These are phyloP conservation scores for Taphrorychus bicolor DNA, from an alignment of 2,888 invertebrate genomes.

Conservation along the genomic window DNA sequence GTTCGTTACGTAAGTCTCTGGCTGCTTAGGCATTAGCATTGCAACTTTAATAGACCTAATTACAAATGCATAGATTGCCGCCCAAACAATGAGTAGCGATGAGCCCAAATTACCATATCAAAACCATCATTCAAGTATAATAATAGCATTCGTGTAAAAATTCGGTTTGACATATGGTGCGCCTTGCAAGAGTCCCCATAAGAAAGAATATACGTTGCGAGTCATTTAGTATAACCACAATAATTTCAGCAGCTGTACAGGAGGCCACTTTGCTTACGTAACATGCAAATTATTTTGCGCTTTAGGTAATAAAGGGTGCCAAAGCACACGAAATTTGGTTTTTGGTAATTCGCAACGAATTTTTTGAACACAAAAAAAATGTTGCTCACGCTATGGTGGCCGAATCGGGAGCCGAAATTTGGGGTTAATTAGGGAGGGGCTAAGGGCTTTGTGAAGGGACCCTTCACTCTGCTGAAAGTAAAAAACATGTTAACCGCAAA, in stretches of 20 bases:
- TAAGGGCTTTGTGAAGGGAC: background rate
- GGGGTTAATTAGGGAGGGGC: background rate
- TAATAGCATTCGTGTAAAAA: constrained; percentile 36
- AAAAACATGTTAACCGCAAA: too few relatives aligned
- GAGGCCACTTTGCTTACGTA: constrained; percentile 28
- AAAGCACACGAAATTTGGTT: constrained; percentile 26
- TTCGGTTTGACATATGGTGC: constrained; percentile 36
- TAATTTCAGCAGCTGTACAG: constrained; percentile 39
- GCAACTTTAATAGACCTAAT: background rate
- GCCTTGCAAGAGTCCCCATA: constrained; percentile 24
- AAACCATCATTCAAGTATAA: constrained; percentile 24
- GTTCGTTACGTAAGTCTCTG: background rate
- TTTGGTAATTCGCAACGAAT: constrained; percentile 17
- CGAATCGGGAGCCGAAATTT: background rate
- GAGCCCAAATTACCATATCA: constrained; percentile 21
- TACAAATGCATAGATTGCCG: constrained; percentile 3
- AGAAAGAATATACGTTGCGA: constrained; percentile 37
- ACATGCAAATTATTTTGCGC: constrained; percentile 38
- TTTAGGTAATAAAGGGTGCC: constrained; percentile 31
- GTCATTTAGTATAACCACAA: constrained; percentile 38
- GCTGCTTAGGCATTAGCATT: background rate
- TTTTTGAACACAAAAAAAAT: background rate
- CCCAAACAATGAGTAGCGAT: constrained; percentile 20
- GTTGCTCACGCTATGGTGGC: too few relatives aligned
- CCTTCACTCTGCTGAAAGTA: too few relatives aligned